Evolutionary conservation across 1,140 invertebrate genomes (phyloP).

Genomic region (Bombus terrestris): DNA sequence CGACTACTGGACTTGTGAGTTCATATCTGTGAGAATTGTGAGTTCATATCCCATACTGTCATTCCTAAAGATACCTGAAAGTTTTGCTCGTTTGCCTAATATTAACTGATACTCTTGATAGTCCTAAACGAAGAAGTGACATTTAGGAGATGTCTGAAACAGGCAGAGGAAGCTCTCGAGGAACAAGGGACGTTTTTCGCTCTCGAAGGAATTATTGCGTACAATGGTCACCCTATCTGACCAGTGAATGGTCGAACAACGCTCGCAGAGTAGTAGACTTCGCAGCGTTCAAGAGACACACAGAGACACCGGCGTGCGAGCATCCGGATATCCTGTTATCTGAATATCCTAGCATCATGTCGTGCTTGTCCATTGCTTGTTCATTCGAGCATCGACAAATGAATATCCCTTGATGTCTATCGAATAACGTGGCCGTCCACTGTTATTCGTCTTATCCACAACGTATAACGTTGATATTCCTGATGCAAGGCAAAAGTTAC

Average conservation of each 20-base stretch:
- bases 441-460: slow-evolving; percentile 1
- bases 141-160: background rate
- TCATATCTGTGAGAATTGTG: too few relatives aligned
- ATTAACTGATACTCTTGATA: background rate
- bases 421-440: slow-evolving; percentile 16
- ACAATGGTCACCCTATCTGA: slow-evolving; percentile 40
- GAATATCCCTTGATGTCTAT: slow-evolving; percentile 42
- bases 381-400: slow-evolving; percentile 44
- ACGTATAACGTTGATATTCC: background rate
- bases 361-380: slow-evolving; percentile 24
- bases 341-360: slow-evolving; percentile 37
- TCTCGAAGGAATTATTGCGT: slow-evolving; percentile 59
- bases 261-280: background rate
- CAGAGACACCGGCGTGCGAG: slow-evolving; percentile 3
- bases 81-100: too few relatives aligned
- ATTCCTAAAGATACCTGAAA: too few relatives aligned
- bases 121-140: background rate
- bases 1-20: too few relatives aligned
- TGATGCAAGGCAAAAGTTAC: background rate
- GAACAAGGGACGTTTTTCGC: slow-evolving; percentile 48
- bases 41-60: too few relatives aligned
- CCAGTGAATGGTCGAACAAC: slow-evolving; percentile 25
- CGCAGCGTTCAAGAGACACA: slow-evolving; percentile 15
- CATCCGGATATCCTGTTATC: slow-evolving; percentile 45
- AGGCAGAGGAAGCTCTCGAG: background rate